phyloP scores from a whole-genome alignment of 2,797 vertebrate species.

The Acanthurus leucopareius region DNA sequence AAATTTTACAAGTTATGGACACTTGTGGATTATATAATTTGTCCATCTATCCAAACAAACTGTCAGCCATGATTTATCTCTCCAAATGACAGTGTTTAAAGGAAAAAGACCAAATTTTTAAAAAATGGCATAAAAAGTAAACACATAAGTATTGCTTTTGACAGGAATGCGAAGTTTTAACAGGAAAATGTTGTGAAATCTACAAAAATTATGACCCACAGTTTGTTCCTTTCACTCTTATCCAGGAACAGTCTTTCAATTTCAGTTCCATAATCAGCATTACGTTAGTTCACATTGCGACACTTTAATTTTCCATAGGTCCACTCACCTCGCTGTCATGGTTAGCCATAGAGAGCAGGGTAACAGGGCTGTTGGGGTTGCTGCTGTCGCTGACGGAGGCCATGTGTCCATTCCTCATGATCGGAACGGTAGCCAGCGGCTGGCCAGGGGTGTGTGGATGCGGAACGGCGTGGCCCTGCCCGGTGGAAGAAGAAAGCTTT shows the following conservation, averaged over 20 bases:
- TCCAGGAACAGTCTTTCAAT: constrained; percentile 26
- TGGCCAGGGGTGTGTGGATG: constrained; percentile 85
- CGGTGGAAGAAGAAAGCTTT: constrained; percentile 83
- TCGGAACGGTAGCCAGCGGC: constrained; percentile 78
- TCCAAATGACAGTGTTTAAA: constrained; percentile 28
- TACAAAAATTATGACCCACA: constrained; percentile 37
- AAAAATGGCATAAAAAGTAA: constrained; percentile 6
- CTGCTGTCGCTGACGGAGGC: constrained; percentile 82
- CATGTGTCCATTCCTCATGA: constrained; percentile 88
- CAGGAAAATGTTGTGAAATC: constrained; percentile 61
- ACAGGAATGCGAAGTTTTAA: constrained; percentile 8
- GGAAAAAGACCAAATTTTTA: background rate
- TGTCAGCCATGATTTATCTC: constrained; percentile 50
- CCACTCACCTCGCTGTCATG: constrained; percentile 89
- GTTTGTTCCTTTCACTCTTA: constrained; percentile 16
- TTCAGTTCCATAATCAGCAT: constrained; percentile 65
- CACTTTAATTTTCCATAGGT: constrained; percentile 2
- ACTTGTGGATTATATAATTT: background rate
- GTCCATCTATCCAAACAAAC: constrained; percentile 54
- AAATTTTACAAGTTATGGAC: constrained; percentile 1
- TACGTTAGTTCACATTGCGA: background rate
- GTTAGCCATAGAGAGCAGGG: constrained; percentile 88
- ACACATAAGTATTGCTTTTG: background rate
- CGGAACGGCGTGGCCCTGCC: constrained; percentile 82
- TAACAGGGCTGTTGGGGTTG: constrained; percentile 85